These are phyloP conservation scores for Pammene fasciana DNA, from an alignment of 2,888 invertebrate genomes.

Conservation along the genomic window DNA sequence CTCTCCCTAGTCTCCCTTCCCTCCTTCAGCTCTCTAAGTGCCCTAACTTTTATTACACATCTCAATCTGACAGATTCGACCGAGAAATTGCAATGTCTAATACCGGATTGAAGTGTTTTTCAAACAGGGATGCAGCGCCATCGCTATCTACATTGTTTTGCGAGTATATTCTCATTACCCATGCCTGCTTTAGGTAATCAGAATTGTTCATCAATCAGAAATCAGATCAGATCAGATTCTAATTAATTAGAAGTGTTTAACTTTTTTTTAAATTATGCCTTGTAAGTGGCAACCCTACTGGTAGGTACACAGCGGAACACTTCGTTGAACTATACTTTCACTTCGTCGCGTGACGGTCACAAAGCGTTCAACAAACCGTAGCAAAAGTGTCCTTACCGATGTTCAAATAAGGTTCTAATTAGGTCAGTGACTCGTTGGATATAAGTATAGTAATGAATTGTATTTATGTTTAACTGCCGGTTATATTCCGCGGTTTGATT, in stretches of 20 bases:
- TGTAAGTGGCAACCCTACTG: constrained; percentile 2
- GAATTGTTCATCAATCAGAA: background rate
- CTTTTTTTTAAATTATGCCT: background rate
- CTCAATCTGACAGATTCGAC: no score
- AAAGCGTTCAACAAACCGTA: constrained; percentile 1
- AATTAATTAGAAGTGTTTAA: background rate
- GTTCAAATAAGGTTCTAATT: constrained; percentile 22
- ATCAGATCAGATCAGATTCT: no score
- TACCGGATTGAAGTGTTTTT: no score
- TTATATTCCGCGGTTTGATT: constrained; percentile 37
- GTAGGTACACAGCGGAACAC: constrained; percentile 15
- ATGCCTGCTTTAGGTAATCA: no score
- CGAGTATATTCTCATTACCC: no score
- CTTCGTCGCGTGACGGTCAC: constrained; percentile 65
- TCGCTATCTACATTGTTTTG: no score
- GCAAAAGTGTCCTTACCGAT: background rate
- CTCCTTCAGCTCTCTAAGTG: no score
- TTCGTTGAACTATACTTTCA: constrained; percentile 61
- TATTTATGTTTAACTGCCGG: constrained; percentile 30
- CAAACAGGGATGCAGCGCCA: no score
- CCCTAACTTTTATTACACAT: no score
- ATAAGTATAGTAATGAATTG: constrained; percentile 16
- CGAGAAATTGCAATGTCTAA: no score
- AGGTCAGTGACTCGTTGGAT: constrained; percentile 10
- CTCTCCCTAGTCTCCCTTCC: no score